Evolutionary conservation across 2,888 invertebrate species (phyloP), one percentile per base, ranked within the genome.

Genomic region (Rugalucina vietnamica): DNA sequence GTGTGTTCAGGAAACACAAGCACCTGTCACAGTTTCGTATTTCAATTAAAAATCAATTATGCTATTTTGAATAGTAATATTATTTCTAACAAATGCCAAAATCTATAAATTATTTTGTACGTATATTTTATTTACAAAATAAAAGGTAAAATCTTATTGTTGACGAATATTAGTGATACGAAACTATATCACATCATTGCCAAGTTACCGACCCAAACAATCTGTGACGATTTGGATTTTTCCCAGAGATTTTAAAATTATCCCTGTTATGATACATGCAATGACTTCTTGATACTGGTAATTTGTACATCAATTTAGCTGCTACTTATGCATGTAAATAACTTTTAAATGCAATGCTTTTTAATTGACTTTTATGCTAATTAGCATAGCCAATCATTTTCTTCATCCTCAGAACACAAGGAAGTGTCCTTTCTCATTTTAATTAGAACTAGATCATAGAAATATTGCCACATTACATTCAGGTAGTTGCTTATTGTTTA

Each of bases 131-230:
- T n/a, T n/a, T n/a, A 12, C 8, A 24, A 12, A 57, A 4, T 57
- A 27, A n/a, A 8, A 24, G 8, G 8, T 24, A 24, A 12, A 12
- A 57, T 8, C 57, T 57, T 4, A 5, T 57, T 57, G 8, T 8
- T 72, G 18, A n/a, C 37, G 36, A 50, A 79, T 57, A 83, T 75
- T 83, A 83, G 79, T 79, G 49, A 65, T 82, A 72, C 49, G 29
- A 57, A 21, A 36, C 34, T 57, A 18, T 76, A 77, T 49, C 65
- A 39, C 71, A 71, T 65, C 60, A 87, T 87, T 85, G 84, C 87
- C 81, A 83, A 81, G 87, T 83, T 79, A 87, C 85, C 65, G 81
- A 81, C 43, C 78, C 85, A 85, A 85, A 87, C 87, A 85, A 79
- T 81, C 70, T 49, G 1, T 29, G 18, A 4, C 34, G 8, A n/a